Base-by-base conservation (phyloP, 1,140 invertebrate genomes). In the Liolophura sinensis region DNA sequence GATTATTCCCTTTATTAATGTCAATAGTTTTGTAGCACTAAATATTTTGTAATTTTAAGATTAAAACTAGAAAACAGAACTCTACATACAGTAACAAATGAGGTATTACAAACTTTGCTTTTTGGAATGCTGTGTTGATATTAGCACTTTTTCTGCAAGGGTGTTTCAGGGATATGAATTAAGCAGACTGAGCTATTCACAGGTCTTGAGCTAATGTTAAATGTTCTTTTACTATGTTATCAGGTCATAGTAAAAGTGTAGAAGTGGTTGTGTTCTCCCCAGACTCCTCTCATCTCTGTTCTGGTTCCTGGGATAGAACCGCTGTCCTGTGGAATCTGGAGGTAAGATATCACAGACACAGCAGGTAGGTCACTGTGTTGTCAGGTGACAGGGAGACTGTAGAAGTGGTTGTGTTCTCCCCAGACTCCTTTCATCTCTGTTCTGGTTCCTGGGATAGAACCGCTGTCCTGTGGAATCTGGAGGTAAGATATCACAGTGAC, bases 391-490 rank as follows among this genome's bases (percentile, higher is more conserved):
- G 31, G 3, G 52, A 63, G 27, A 69, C 57, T 61, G 67, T 65
- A 20, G 67, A 69, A 31, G 65, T 52, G 51, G 22, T 65, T 15
- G 18, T 25, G 14, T 66, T 69, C 58, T 83, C 82, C 14, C 68
- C 73, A 52, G 74, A 78, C 57, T 75, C 74, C 14, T 60, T 63
- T 25, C 60, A 67, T 27, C 50, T 83, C 14, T 78, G 76, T 57
- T 79, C 80, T 11, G 80, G 78, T 11, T 82, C 82, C 5, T 83
- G 82, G 82, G 82, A 82, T 64, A 77, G 78, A 52, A 81, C 75
- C 9, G 80, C 80, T 24, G 82, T 82, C 48, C 58, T 83, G 12
- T 82, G 80, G 80, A 73, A 78, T 68, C 72, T 81, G 14, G 72
- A 83, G 77, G 82, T 80, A 75, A 48, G 63, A 20, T 62, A 15